Percentiles rank a stretch among this genome's conserved stretches.
phyloP scores from a whole-genome alignment of 1,140 invertebrate genomes.

The Vanessa atalanta region DNA sequence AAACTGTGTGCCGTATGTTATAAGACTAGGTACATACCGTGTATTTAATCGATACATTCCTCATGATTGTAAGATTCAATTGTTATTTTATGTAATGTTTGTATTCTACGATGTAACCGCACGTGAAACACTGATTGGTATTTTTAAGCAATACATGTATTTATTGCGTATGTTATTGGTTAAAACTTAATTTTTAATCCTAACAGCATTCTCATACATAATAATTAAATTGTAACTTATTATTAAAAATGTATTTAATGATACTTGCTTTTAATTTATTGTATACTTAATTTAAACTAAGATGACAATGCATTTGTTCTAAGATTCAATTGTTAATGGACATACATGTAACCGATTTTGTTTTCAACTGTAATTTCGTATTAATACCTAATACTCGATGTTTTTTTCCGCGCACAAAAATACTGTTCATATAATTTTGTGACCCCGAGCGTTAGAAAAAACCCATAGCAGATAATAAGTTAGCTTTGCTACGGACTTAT shows the following conservation, averaged over 20 bases:
- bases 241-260: neutral
- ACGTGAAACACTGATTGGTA: neutral
- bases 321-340: conserved; percentile 1
- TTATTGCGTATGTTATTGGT: conserved; percentile 5
- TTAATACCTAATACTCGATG: conserved; percentile 20
- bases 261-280: conserved; percentile 14
- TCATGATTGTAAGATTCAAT: neutral
- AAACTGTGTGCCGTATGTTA: conserved; percentile 3
- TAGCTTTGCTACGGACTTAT: conserved; percentile 78
- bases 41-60: neutral
- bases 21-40: conserved; percentile 10
- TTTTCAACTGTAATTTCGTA: conserved; percentile 9
- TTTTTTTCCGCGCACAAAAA: conserved; percentile 56
- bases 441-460: conserved; percentile 30
- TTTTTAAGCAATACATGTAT: conserved; percentile 6
- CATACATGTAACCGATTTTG: neutral
- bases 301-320: neutral
- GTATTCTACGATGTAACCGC: neutral
- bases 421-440: conserved; percentile 39
- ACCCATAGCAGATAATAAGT: conserved; percentile 56
- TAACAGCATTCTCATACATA: neutral
- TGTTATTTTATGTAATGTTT: conserved; percentile 1
- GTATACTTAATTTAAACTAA: conserved; percentile 9
- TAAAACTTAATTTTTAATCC: conserved; percentile 1
- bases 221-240: conserved; percentile 1